Evolutionary conservation across 2,888 invertebrate genomes (phyloP), one percentile per base, ranked within the genome.

Genomic region (Polietes domitor): DNA sequence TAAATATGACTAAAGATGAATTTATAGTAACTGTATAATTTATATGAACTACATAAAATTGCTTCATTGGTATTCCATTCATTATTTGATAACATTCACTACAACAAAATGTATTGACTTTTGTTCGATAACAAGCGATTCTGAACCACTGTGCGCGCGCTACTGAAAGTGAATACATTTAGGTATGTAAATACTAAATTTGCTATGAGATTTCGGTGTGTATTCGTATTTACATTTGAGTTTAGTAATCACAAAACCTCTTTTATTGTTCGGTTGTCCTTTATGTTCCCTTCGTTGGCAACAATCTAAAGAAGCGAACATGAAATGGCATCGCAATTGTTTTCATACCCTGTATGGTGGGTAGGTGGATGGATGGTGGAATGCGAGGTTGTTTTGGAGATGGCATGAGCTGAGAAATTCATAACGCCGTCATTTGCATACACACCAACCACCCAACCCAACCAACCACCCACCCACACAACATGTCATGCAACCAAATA

Each of bases 291-390:
- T 55, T 55, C 53, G 32, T 10, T 63, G 55, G 41, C 19, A 43
- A 73, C 58, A 73, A 73, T 68, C 19, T 68, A 68, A 68, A 68
- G 21, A 41, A 43, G 68, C 43, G 43, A 41, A 68, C 32, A 58
- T 73, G 41, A 73, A 73, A 73, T 73, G 43, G 41, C 41, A 73
- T 37, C 24, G 26, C 58, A 73, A 73, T 43, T 58, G 43, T 43
- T 58, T 21, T 24, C 21, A 72, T 15, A 41, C 15, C 26, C 19
- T 28, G 28, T 58, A 28, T 58, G 58, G 15, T 7, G n/a, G n/a
- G 55, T 55, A 2, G 1, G 55, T 21, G 61, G 4, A 32, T 28
- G 28, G 28, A n/a, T 15, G 26, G 15, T 5, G 1, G 32, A 58
- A 15, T 28, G 32, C 28, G 61, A 32, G 32, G n/a, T 21, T 61